phyloP scores from a whole-genome alignment of 2,797 vertebrate genomes.

The Ceyx erithaca region DNA sequence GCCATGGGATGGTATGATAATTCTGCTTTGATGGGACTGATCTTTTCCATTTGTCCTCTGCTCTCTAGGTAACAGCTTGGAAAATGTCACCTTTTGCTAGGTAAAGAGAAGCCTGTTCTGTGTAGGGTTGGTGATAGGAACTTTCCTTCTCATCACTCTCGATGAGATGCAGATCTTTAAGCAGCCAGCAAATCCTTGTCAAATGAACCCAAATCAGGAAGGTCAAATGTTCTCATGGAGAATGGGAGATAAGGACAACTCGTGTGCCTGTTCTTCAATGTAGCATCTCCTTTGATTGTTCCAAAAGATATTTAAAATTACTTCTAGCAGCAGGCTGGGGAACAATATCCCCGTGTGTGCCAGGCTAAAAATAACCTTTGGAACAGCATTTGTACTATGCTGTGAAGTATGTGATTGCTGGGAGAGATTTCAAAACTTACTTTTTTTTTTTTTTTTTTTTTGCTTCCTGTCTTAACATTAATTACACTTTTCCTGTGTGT shows the following conservation, averaged over 20 bases:
- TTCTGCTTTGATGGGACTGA: slow-evolving; percentile 65
- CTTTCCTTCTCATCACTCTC: slow-evolving; percentile 33
- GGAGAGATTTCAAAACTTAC: slow-evolving; percentile 58
- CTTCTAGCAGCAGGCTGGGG: slow-evolving; percentile 60
- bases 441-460: background rate
- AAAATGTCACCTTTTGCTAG: slow-evolving; percentile 67
- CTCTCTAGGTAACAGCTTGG: slow-evolving; percentile 73
- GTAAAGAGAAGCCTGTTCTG: slow-evolving; percentile 44
- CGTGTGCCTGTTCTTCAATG: slow-evolving; percentile 37
- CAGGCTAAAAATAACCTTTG: slow-evolving; percentile 64
- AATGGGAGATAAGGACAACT: slow-evolving; percentile 45
- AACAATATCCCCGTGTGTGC: slow-evolving; percentile 57
- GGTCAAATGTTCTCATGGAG: slow-evolving; percentile 68
- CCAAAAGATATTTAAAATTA: slow-evolving; percentile 64
- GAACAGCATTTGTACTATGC: slow-evolving; percentile 20
- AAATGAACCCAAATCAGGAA: slow-evolving; percentile 61
- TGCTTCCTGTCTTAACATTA: slow-evolving; percentile 26
- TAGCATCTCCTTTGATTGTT: slow-evolving; percentile 52
- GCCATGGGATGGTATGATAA: slow-evolving; percentile 71
- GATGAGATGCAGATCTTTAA: slow-evolving; percentile 50
- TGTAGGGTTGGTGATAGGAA: slow-evolving; percentile 32
- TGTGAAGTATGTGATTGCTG: slow-evolving; percentile 35
- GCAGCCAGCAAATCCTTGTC: slow-evolving; percentile 56
- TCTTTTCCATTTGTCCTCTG: slow-evolving; percentile 73
- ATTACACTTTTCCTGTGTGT: slow-evolving; percentile 41